Conservation (phyloP, 1,140 invertebrate genomes). For the Diprion similis region DNA sequence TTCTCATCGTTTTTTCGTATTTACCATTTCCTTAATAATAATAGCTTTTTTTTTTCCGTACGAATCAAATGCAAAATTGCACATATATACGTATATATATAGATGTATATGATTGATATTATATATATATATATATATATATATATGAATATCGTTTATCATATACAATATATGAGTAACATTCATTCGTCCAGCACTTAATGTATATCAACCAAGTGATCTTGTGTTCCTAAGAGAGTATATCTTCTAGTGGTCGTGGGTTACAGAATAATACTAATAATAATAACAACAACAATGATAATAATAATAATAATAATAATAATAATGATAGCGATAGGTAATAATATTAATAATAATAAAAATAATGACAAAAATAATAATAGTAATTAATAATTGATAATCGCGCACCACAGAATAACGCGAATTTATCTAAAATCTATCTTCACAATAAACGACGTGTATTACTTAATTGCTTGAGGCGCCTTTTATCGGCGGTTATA, state of each 20-base stretch:
- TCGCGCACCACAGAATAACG: conserved; percentile 58
- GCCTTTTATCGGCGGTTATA: no score
- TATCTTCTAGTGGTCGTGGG: no score
- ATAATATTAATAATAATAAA: no score
- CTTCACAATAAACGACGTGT: background rate
- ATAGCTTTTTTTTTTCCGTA: background rate
- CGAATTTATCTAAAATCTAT: conserved; percentile 22
- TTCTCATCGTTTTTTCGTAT: background rate
- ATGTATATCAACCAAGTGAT: no score
- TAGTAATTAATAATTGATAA: background rate
- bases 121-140: conserved; percentile 27
- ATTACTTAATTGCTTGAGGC: background rate
- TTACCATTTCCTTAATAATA: no score
- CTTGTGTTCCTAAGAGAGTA: no score
- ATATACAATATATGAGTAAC: conserved; percentile 26
- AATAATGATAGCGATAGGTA: no score
- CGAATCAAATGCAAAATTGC: background rate
- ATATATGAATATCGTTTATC: conserved; percentile 23
- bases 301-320: no score
- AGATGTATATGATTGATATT: conserved; percentile 21
- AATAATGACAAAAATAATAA: no score
- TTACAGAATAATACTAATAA: no score
- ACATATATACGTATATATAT: conserved; percentile 18
- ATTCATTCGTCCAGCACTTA: background rate
- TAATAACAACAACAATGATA: no score